A percentile compares a stretch with the other conserved stretches of the same genome.
phyloP scores from a whole-genome alignment of 2,797 vertebrate species.

The Silurus aristotelis region DNA sequence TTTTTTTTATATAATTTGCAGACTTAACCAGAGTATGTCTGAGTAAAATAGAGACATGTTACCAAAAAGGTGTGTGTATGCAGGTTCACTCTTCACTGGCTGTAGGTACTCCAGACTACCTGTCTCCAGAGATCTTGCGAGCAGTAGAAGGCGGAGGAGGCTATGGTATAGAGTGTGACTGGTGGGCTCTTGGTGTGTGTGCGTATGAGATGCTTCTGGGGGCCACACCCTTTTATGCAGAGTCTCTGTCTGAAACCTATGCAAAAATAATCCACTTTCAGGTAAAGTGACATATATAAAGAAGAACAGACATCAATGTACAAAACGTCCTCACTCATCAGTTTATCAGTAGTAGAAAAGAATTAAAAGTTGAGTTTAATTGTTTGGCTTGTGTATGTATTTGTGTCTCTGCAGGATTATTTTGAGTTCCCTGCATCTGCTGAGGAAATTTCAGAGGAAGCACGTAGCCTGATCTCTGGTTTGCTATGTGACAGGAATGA shows the following conservation, averaged over 20 bases:
- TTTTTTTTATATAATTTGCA: neutral
- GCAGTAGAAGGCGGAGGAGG: constrained; percentile 78
- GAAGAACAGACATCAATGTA: neutral
- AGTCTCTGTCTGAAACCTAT: constrained; percentile 82
- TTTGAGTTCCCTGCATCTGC: constrained; percentile 75
- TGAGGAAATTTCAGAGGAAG: constrained; percentile 70
- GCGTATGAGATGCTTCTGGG: constrained; percentile 87
- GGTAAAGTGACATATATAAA: constrained; percentile 64
- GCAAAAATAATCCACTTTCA: constrained; percentile 85
- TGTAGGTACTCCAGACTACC: constrained; percentile 86
- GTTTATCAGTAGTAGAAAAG: neutral
- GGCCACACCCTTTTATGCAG: constrained; percentile 83
- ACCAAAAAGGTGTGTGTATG: neutral
- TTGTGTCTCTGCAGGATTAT: constrained; percentile 71
- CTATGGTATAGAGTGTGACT: constrained; percentile 85
- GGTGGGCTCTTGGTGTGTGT: constrained; percentile 88
- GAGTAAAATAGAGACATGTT: neutral
- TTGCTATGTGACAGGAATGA: constrained; percentile 78
- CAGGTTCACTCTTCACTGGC: constrained; percentile 81
- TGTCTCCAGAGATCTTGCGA: constrained; percentile 85
- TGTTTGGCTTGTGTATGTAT: neutral
- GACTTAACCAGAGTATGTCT: neutral
- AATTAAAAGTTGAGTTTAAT: neutral
- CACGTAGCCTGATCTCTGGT: constrained; percentile 73
- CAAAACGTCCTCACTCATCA: neutral